Conservation (phyloP, 2,888 invertebrate species). For the Eledona agricola region DNA sequence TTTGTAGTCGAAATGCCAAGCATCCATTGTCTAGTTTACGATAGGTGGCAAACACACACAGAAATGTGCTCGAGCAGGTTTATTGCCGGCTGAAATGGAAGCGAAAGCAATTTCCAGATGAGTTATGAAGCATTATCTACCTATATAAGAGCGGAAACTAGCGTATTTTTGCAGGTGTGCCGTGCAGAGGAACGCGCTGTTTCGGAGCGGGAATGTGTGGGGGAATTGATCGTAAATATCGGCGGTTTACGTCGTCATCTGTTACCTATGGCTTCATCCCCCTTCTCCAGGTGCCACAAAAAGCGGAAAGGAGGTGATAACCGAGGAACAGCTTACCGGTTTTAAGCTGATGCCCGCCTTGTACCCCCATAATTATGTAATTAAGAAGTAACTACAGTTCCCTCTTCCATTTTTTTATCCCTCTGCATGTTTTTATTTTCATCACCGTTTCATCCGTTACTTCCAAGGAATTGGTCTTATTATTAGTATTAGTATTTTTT, state of each 20-base stretch:
- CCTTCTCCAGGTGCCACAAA: conserved; percentile 11
- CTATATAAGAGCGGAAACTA: conserved; percentile 61
- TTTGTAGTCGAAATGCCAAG: conserved; percentile 43
- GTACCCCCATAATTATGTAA: too few relatives aligned
- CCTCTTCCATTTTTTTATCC: too few relatives aligned
- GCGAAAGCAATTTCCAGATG: conserved; percentile 62
- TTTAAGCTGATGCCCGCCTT: too few relatives aligned
- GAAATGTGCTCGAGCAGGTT: conserved; percentile 59
- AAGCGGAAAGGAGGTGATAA: conserved; percentile 8
- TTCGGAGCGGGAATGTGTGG: conserved; percentile 54
- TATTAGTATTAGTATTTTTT: too few relatives aligned
- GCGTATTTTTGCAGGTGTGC: conserved; percentile 63
- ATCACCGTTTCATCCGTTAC: too few relatives aligned
- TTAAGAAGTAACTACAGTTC: too few relatives aligned
- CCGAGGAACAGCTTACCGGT: too few relatives aligned
- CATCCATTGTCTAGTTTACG: conserved; percentile 54
- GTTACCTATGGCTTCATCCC: conserved; percentile 56
- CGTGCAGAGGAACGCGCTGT: conserved; percentile 54
- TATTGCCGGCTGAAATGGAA: conserved; percentile 62
- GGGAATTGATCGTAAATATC: conserved; percentile 63
- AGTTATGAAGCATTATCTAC: conserved; percentile 64
- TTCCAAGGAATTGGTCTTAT: too few relatives aligned
- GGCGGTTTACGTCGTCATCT: conserved; percentile 63
- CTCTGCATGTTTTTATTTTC: too few relatives aligned
- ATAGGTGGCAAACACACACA: conserved; percentile 54